These are phyloP conservation scores for Progne subis DNA, from an alignment of 2,113 vertebrate genomes.

Conservation along the genomic window DNA sequence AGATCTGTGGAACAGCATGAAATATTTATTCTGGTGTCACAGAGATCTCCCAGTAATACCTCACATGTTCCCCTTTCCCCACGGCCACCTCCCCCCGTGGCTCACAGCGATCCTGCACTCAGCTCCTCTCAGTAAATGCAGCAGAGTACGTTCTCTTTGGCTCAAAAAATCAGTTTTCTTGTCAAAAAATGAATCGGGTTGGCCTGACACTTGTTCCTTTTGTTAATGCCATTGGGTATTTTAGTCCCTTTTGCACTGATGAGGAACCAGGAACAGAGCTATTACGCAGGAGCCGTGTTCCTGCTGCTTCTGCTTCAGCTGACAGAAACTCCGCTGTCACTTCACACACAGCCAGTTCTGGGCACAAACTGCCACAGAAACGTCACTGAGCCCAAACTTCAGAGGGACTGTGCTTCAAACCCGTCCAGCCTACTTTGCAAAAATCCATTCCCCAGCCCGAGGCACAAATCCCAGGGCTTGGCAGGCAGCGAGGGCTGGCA, in stretches of 20 bases:
- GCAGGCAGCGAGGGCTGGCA: background rate
- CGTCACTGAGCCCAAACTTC: background rate
- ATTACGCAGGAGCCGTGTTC: background rate
- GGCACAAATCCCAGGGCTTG: background rate
- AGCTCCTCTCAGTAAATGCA: background rate
- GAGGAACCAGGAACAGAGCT: background rate
- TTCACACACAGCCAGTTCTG: conserved; percentile 13
- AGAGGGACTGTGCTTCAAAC: background rate
- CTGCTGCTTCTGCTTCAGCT: conserved; percentile 32
- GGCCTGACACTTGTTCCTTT: conserved; percentile 22
- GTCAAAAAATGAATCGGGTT: conserved; percentile 11
- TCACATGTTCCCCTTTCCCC: background rate
- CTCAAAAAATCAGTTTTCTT: background rate
- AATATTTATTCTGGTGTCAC: background rate
- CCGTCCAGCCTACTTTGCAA: background rate
- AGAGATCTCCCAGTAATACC: background rate
- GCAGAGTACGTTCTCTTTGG: background rate
- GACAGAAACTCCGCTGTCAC: background rate
- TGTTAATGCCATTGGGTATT: conserved; percentile 35
- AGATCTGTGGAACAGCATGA: background rate
- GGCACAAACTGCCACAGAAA: conserved; percentile 15
- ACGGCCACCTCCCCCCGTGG: background rate
- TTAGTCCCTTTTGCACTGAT: background rate
- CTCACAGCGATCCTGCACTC: background rate
- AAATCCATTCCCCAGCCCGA: accelerated